phyloP scores from a whole-genome alignment of 2,113 vertebrate genomes.

The Siphamia tubifer region DNA sequence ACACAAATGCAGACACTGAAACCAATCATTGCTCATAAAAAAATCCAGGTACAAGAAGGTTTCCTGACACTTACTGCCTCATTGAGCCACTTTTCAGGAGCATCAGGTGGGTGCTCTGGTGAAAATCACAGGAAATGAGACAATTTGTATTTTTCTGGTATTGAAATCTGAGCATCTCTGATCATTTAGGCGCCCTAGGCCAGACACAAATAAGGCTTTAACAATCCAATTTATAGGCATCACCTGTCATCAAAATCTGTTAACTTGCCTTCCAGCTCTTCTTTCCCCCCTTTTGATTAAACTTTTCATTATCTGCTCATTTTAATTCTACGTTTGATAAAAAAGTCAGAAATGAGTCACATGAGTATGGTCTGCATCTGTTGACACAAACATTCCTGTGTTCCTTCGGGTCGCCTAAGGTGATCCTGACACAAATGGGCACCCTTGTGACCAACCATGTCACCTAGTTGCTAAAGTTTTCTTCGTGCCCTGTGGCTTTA shows the following conservation, averaged over 20 bases:
- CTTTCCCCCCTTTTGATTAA: neutral
- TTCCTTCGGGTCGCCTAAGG: too few relatives aligned
- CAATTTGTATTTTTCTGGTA: conserved; percentile 15
- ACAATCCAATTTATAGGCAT: neutral
- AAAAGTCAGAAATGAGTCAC: neutral
- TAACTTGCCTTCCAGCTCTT: too few relatives aligned
- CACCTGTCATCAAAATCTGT: neutral
- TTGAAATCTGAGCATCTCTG: neutral
- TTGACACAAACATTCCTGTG: too few relatives aligned
- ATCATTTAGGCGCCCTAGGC: neutral
- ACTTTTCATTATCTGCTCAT: neutral
- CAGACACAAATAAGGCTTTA: neutral
- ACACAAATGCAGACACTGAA: neutral
- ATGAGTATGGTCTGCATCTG: neutral
- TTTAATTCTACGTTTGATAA: neutral
- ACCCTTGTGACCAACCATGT: neutral
- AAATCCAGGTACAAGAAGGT: conserved; percentile 7
- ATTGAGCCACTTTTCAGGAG: neutral
- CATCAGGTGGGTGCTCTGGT: neutral
- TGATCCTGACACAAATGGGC: neutral
- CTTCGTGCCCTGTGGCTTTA: neutral
- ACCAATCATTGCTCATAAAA: neutral
- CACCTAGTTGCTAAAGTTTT: neutral
- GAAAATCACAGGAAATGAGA: neutral
- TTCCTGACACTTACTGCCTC: neutral